These are phyloP conservation scores for Pristis pectinata DNA, from an alignment of 2,797 vertebrate species.

Conservation along the genomic window DNA sequence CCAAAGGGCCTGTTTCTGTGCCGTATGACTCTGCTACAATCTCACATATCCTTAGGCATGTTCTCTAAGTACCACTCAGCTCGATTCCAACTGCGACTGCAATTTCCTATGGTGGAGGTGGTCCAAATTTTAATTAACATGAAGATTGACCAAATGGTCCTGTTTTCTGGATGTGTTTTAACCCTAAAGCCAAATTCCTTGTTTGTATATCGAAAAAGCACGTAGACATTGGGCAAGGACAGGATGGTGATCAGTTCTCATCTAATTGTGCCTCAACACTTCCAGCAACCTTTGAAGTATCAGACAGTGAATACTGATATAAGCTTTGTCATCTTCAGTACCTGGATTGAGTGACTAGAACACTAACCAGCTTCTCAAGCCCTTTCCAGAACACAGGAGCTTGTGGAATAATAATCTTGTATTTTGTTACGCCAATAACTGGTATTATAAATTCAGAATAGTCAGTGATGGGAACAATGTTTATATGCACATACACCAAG, in stretches of 20 bases:
- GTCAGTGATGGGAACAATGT: background rate
- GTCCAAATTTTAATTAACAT: slow-evolving; percentile 1
- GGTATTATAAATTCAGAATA: background rate
- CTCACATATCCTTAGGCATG: too few species aligned
- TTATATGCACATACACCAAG: background rate
- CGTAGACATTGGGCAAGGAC: too few species aligned
- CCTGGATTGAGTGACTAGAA: background rate
- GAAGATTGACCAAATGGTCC: background rate
- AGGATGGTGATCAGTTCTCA: too few species aligned
- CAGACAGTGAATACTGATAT: too few species aligned
- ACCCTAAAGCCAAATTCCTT: too few species aligned
- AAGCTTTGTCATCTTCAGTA: background rate
- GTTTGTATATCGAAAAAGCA: too few species aligned
- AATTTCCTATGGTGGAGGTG: background rate
- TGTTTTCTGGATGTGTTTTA: too few species aligned
- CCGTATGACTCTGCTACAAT: too few species aligned
- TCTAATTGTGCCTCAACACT: too few species aligned
- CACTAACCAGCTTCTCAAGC: background rate
- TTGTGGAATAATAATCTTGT: background rate
- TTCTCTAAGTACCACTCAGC: too few species aligned
- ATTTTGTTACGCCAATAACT: background rate
- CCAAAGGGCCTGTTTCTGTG: too few species aligned
- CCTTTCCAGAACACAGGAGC: background rate
- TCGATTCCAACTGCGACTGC: background rate
- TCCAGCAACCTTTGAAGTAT: too few species aligned